These are phyloP conservation scores for Gonatopus flavifemur DNA, from an alignment of 1,140 invertebrate species.

Conservation along the genomic window DNA sequence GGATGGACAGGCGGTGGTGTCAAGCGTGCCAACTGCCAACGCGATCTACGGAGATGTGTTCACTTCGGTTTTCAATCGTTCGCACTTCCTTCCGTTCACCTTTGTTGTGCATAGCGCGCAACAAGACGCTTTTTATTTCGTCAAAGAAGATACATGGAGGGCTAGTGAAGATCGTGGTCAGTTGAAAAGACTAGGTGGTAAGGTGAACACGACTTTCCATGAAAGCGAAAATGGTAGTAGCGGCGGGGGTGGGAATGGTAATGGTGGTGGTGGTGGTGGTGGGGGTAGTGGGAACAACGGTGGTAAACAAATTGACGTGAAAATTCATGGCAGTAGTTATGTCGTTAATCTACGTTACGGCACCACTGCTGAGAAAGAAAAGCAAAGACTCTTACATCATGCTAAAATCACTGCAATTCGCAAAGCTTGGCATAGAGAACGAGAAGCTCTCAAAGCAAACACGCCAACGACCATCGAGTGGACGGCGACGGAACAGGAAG, in stretches of 20 bases:
- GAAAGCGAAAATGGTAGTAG: slow-evolving; percentile 74
- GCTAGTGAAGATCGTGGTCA: slow-evolving; percentile 86
- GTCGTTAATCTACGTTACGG: slow-evolving; percentile 87
- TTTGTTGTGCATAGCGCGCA: slow-evolving; percentile 86
- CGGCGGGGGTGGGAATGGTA: no score
- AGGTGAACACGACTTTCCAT: slow-evolving; percentile 92
- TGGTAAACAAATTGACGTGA: slow-evolving; percentile 69
- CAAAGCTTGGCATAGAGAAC: slow-evolving; percentile 90
- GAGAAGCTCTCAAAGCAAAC: slow-evolving; percentile 78
- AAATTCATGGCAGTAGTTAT: slow-evolving; percentile 81
- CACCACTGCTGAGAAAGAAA: slow-evolving; percentile 84
- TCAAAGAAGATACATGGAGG: slow-evolving; percentile 87
- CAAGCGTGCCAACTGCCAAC: slow-evolving; percentile 83
- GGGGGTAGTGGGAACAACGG: slow-evolving; percentile 65
- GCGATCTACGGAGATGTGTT: slow-evolving; percentile 89
- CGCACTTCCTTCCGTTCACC: slow-evolving; percentile 83
- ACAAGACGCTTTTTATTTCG: slow-evolving; percentile 93
- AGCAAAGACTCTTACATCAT: slow-evolving; percentile 83
- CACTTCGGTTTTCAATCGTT: slow-evolving; percentile 91
- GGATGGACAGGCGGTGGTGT: slow-evolving; percentile 80
- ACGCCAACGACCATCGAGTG: slow-evolving; percentile 74
- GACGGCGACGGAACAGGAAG: slow-evolving; percentile 80
- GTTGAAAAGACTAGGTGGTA: slow-evolving; percentile 82
- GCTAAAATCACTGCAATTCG: slow-evolving; percentile 81
- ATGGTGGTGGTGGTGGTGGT: slow-evolving; percentile 74